These are phyloP conservation scores for Zaprionus vittiger DNA, from an alignment of 1,140 invertebrate species.

Conservation along the genomic window DNA sequence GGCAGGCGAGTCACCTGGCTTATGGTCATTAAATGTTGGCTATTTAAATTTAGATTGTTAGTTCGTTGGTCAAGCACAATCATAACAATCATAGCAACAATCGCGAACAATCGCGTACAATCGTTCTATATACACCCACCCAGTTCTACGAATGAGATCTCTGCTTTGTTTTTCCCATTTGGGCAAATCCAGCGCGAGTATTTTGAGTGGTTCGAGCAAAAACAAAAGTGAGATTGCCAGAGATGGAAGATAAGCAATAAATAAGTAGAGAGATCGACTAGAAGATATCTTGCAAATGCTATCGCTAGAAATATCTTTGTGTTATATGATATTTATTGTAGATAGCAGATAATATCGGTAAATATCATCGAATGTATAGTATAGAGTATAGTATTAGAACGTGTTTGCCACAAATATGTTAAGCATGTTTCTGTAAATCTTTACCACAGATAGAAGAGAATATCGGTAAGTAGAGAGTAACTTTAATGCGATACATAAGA, in stretches of 20 bases:
- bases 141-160: slow-evolving; percentile 16
- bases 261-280: neutral
- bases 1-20: neutral
- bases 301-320: too few species aligned
- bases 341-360: too few species aligned
- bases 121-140: slow-evolving; percentile 36
- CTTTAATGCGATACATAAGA: too few species aligned
- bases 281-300: neutral
- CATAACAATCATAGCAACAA: neutral
- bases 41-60: slow-evolving; percentile 29
- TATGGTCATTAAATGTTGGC: slow-evolving; percentile 23
- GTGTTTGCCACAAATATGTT: too few species aligned
- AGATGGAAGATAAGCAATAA: neutral
- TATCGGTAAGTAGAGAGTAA: too few species aligned
- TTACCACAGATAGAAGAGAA: too few species aligned
- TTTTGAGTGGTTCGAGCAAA: slow-evolving; percentile 22
- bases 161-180: slow-evolving; percentile 35
- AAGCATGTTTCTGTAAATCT: too few species aligned
- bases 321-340: too few species aligned
- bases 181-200: slow-evolving; percentile 32
- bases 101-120: neutral
- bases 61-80: slow-evolving; percentile 15
- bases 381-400: too few species aligned
- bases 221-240: neutral
- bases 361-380: too few species aligned